These are phyloP conservation scores for Linnaemya tessellans DNA, from an alignment of 2,888 invertebrate genomes.

Conservation along the genomic window DNA sequence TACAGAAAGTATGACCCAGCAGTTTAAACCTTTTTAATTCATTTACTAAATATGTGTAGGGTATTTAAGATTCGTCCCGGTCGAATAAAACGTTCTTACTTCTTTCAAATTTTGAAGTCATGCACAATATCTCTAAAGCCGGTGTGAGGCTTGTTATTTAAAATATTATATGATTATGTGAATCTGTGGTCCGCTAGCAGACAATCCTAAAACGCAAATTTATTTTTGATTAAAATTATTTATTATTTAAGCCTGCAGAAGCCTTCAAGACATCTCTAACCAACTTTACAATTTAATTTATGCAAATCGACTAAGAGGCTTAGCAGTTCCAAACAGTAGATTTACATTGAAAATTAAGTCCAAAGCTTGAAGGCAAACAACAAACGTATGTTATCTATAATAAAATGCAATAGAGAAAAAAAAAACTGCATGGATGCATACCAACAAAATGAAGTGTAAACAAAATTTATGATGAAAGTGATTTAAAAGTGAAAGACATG, in stretches of 20 bases:
- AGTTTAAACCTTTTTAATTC: too few relatives aligned
- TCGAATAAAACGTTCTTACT: too few relatives aligned
- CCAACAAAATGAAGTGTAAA: constrained; percentile 25
- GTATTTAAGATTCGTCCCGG: too few relatives aligned
- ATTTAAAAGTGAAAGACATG: constrained; percentile 38
- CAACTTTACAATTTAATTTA: not conserved
- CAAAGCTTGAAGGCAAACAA: constrained; percentile 5
- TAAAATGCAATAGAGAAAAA: not conserved
- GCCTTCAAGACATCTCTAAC: not conserved
- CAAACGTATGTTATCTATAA: not conserved
- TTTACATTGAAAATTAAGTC: constrained; percentile 17
- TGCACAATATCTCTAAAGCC: too few relatives aligned
- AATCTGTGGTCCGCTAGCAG: too few relatives aligned
- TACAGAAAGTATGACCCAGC: too few relatives aligned
- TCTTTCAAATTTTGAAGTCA: too few relatives aligned
- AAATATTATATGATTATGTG: too few relatives aligned
- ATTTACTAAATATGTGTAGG: too few relatives aligned
- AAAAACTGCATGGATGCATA: not conserved
- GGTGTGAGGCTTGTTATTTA: too few relatives aligned
- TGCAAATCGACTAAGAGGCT: not conserved
- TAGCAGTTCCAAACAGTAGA: not conserved
- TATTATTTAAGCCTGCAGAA: not conserved
- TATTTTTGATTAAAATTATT: too few relatives aligned
- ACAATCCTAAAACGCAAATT: too few relatives aligned
- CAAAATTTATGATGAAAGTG: constrained; percentile 43